Evolutionary conservation across 1,140 invertebrate species (phyloP), one percentile per base, ranked within the genome.

Genomic region (Apis florea): DNA sequence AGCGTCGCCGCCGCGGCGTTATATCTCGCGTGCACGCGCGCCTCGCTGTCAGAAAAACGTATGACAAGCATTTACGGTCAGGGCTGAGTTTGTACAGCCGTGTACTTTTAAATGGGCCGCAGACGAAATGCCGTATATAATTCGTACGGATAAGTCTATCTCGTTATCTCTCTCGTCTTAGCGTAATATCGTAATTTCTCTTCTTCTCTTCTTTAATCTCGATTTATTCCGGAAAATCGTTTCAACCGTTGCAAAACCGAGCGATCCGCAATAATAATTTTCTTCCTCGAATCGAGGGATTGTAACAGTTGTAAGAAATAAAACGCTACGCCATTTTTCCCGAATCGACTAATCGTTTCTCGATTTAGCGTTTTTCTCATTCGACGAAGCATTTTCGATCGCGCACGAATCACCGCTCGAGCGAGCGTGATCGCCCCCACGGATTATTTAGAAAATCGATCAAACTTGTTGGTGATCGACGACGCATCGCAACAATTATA

Each of bases 1-100:
- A 54, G 70, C 84, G 63, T 66, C 76, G 63, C 51, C 21, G 31
- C 31, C 31, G 66, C 75, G 54, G 61, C 63, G n/a, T n/a, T n/a
- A 53, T 69, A 64, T 85, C 71, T 61, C 6, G 76, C 71, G 49
- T 70, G 75, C 83, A 83, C 72, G 85, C 85, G 84, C 70, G 31
- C 31, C n/a, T n/a, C 64, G 67, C 58, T 79, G 85, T 80, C 74
- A 79, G 86, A 87, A 88, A 87, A 88, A 87, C 74, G 78, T 80
- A 79, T 56, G 71, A 59, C 74, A 61, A 76, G 86, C 66, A 88
- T 88, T n/a, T 88, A 87, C 79, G 79, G 79, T 82, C 86, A 84
- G 83, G 82, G 83, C 78, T 80, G 79, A 75, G 75, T 66, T 82
- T 85, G 58, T 68, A 83, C 71, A 31, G 64, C 40, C 66, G 64